Evolutionary conservation across 2,888 invertebrate genomes (phyloP).

Genomic region (Exocentrus adspersus): DNA sequence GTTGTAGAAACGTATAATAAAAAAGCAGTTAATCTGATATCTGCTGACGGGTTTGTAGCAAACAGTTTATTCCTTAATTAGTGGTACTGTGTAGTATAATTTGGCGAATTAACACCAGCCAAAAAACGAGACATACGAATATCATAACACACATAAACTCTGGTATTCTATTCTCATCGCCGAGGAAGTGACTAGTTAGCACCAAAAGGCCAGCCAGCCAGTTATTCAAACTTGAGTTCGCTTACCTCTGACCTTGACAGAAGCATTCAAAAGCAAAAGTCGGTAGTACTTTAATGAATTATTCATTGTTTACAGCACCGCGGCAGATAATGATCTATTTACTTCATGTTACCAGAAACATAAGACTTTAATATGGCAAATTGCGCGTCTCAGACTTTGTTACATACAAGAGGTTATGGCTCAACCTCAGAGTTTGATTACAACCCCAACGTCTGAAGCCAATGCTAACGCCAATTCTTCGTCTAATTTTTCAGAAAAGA

Average conservation of each 20-base stretch:
- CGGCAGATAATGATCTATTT: slow-evolving; percentile 45
- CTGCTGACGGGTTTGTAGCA: background rate
- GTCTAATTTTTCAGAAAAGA: too few species aligned
- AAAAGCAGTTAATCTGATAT: background rate
- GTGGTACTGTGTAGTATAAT: background rate
- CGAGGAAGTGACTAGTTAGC: background rate
- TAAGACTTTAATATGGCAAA: slow-evolving; percentile 24
- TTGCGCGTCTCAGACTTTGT: slow-evolving; percentile 2
- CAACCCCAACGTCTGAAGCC: too few species aligned
- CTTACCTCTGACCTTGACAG: slow-evolving; percentile 49
- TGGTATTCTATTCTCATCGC: background rate
- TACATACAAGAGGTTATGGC: too few species aligned
- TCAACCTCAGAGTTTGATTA: too few species aligned
- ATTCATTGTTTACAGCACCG: slow-evolving; percentile 39
- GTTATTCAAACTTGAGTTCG: slow-evolving; percentile 35
- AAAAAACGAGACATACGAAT: background rate
- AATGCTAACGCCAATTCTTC: too few species aligned
- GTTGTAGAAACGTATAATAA: background rate
- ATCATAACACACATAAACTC: background rate
- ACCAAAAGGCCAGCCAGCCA: background rate
- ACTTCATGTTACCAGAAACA: slow-evolving; percentile 27
- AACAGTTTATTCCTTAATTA: background rate
- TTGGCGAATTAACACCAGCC: background rate
- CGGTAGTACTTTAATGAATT: slow-evolving; percentile 39
- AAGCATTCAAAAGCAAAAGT: slow-evolving; percentile 46